A percentile compares a stretch with the other conserved stretches of the same genome.
These are phyloP conservation scores for Rhyacichthys aspro DNA, from an alignment of 2,797 vertebrate genomes.

Conservation along the genomic window DNA sequence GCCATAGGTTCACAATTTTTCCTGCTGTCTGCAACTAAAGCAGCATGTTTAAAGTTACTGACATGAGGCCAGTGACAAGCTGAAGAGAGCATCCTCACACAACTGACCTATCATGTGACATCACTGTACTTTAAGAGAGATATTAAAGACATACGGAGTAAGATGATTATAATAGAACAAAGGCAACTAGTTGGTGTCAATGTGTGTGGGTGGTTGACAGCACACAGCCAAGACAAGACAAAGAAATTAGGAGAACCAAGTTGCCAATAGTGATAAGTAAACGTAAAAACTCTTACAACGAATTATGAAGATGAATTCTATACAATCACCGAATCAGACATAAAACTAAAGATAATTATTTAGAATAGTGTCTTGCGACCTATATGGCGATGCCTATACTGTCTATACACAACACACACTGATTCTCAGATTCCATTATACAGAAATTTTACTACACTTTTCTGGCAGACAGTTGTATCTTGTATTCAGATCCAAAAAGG, in stretches of 20 bases:
- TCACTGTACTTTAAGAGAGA: slow-evolving; percentile 16
- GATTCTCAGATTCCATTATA: slow-evolving; percentile 21
- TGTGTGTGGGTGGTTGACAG: slow-evolving; percentile 57
- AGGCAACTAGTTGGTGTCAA: slow-evolving; percentile 43
- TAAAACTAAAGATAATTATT: background rate
- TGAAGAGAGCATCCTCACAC: slow-evolving; percentile 31
- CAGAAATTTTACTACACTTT: slow-evolving; percentile 16
- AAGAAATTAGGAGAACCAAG: slow-evolving; percentile 59
- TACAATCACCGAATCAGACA: slow-evolving; percentile 1
- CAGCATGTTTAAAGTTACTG: slow-evolving; percentile 19
- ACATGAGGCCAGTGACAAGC: slow-evolving; percentile 10
- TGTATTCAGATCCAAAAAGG: slow-evolving; percentile 6
- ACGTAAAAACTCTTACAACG: no score
- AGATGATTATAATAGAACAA: slow-evolving; percentile 48
- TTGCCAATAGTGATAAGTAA: slow-evolving; percentile 65
- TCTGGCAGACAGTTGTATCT: slow-evolving; percentile 16
- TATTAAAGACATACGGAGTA: slow-evolving; percentile 32
- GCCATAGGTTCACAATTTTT: slow-evolving; percentile 22
- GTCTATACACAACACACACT: slow-evolving; percentile 13
- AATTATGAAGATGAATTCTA: background rate
- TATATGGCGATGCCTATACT: slow-evolving; percentile 4
- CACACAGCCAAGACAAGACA: slow-evolving; percentile 51
- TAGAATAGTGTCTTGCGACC: slow-evolving; percentile 14
- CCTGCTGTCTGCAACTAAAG: slow-evolving; percentile 24
- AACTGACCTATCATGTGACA: slow-evolving; percentile 22